Evolutionary conservation across 2,797 vertebrate species (phyloP), one percentile per base, ranked within the genome.

Genomic region (Distichodus sexfasciatus): DNA sequence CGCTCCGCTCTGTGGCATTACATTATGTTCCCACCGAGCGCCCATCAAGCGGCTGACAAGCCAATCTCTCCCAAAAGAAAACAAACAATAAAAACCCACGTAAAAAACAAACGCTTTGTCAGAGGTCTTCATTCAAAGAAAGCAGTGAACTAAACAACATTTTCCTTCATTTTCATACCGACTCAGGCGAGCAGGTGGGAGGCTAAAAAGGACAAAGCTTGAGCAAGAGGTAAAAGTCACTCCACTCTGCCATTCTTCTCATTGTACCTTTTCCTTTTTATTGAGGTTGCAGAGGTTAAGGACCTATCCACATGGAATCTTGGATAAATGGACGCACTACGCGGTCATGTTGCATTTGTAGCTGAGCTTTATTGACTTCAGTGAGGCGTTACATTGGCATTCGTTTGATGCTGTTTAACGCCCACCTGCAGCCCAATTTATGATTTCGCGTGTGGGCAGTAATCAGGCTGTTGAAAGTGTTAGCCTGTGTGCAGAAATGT

Each of bases 61-160:
- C 76, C 76, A 80, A 78, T 80, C 73, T 80, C 57, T 69, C 76
- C 66, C 59, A 78, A 73, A 78, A 76, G 71, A 76, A 72, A 76
- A 67, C 76, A 69, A 73, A 80, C 66, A 76, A 70, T 74, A 74
- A 48, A 46, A 64, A 28, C 36, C 47, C 50, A 51, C 35, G 33
- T 63, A 71, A 58, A 48, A 36, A 71, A 58, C 38, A 64, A 64
- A 57, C 44, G 48, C 50, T 26, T 26, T 62, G 72, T 63, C 12
- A 19, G 33, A 43, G 54, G 59, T 47, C 31, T 54, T 46, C 35
- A 67, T 76, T 71, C 63, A 71, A 71, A 62, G 57, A 21, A 51
- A 26, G 24, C 54, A 43, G 40, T 61, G 62, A 76, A 71, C 63
- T 69, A 71, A 76, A 71, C 74, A 69, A 71, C 51, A 67, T 55